These are phyloP conservation scores for Ephestia elutella DNA, from an alignment of 1,140 invertebrate genomes.

Conservation along the genomic window DNA sequence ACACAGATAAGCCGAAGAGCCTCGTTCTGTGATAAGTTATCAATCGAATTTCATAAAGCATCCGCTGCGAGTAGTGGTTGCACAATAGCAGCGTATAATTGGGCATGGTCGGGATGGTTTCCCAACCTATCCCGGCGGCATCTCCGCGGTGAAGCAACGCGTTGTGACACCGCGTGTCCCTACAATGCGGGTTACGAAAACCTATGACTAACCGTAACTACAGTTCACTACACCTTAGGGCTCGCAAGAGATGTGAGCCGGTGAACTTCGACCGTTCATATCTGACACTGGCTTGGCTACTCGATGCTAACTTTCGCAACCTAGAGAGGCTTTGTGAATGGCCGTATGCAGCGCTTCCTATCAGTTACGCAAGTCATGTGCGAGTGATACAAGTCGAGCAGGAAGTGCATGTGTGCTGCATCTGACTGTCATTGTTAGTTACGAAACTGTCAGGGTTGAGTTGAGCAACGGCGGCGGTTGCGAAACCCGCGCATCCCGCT, in stretches of 20 bases:
- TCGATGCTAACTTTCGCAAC: constrained; percentile 47
- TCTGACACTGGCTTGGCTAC: constrained; percentile 35
- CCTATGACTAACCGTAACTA: constrained; percentile 50
- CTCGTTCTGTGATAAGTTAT: constrained; percentile 29
- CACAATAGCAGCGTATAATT: constrained; percentile 61
- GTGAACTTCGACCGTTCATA: constrained; percentile 13
- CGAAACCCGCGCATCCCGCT: constrained; percentile 65
- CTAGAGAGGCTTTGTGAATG: constrained; percentile 46
- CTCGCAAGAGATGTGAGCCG: constrained; percentile 29
- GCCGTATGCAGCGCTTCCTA: constrained; percentile 40
- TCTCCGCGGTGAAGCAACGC: constrained; percentile 59
- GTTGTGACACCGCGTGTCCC: constrained; percentile 63
- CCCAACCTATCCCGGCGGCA: constrained; percentile 66
- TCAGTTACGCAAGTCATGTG: constrained; percentile 62
- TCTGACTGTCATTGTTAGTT: constrained; percentile 68
- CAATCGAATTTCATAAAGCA: constrained; percentile 42
- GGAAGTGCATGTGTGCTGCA: constrained; percentile 72
- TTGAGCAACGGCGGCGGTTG: constrained; percentile 61
- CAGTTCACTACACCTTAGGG: constrained; percentile 24
- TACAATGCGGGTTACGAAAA: constrained; percentile 69
- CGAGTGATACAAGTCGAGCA: constrained; percentile 60
- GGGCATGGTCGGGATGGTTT: constrained; percentile 66
- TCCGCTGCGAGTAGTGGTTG: constrained; percentile 35
- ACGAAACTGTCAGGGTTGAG: constrained; percentile 72
- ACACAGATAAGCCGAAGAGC: constrained; percentile 19